Conservation (phyloP, 2,888 invertebrate species). For the Ophion ellenae region DNA sequence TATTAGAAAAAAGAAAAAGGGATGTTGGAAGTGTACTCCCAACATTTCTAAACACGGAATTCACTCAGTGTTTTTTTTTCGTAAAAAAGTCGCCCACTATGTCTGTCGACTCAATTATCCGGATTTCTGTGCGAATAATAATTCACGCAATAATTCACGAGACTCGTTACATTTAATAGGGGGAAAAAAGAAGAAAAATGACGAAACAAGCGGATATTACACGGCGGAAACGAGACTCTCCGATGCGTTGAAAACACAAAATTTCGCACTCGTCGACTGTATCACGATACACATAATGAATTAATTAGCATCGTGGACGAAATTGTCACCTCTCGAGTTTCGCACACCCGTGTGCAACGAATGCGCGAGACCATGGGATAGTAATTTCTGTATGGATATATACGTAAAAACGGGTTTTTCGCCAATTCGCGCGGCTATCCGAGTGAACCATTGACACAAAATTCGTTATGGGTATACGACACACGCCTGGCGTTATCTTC, state of each 20-base stretch:
- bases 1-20: too few relatives aligned
- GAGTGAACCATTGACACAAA: conserved; percentile 60
- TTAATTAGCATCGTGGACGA: not conserved
- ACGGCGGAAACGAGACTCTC: conserved; percentile 10
- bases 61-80: not conserved
- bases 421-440: conserved; percentile 31
- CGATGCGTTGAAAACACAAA: conserved; percentile 5
- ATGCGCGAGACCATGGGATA: conserved; percentile 17
- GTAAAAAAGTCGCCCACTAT: not conserved
- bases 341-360: not conserved
- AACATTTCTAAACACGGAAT: not conserved
- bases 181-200: conserved; percentile 8
- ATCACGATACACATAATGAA: conserved; percentile 2
- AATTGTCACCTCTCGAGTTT: not conserved
- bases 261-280: not conserved
- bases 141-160: not conserved
- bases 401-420: conserved; percentile 16
- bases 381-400: conserved; percentile 21
- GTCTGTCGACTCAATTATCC: not conserved
- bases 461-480: conserved; percentile 57
- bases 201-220: conserved; percentile 36
- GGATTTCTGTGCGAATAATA: not conserved
- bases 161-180: conserved; percentile 4
- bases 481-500: conserved; percentile 38
- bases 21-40: not conserved